These are phyloP conservation scores for Agapostemon virescens DNA, from an alignment of 2,888 invertebrate species.

Conservation along the genomic window DNA sequence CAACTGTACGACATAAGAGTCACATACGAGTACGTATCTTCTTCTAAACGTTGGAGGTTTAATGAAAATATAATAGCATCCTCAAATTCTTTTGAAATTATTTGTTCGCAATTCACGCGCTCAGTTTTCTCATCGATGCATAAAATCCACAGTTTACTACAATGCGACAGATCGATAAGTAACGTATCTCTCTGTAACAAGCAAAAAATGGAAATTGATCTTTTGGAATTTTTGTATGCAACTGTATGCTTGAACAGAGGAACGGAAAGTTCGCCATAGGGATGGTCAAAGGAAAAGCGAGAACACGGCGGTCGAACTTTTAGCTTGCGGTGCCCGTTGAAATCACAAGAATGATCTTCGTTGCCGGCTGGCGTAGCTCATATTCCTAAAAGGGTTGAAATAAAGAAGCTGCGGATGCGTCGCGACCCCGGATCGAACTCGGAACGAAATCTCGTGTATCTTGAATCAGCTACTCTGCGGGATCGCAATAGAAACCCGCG, in stretches of 20 bases:
- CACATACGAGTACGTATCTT: too few species aligned
- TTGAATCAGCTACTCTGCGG: neutral
- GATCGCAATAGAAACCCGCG: neutral
- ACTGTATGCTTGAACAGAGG: neutral
- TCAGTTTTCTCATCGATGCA: neutral
- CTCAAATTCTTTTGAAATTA: neutral
- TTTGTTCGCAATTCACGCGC: too few species aligned
- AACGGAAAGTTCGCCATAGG: constrained; percentile 10
- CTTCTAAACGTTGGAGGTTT: too few species aligned
- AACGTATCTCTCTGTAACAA: too few species aligned
- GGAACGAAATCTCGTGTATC: neutral
- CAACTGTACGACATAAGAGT: too few species aligned
- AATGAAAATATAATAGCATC: neutral
- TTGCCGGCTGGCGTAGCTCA: constrained; percentile 13
- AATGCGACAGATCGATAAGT: too few species aligned
- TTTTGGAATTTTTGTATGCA: neutral
- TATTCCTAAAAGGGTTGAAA: constrained; percentile 25
- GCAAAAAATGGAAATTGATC: neutral
- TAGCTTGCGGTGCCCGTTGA: neutral
- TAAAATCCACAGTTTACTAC: too few species aligned
- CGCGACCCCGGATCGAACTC: neutral
- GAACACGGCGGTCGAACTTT: constrained; percentile 1
- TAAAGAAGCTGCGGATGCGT: neutral
- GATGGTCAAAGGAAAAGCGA: neutral
- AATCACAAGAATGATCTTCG: constrained; percentile 19